Evolutionary conservation across 2,797 vertebrate genomes (phyloP), one percentile per base, ranked within the genome.

Genomic region (Tauraco hartlaubi): DNA sequence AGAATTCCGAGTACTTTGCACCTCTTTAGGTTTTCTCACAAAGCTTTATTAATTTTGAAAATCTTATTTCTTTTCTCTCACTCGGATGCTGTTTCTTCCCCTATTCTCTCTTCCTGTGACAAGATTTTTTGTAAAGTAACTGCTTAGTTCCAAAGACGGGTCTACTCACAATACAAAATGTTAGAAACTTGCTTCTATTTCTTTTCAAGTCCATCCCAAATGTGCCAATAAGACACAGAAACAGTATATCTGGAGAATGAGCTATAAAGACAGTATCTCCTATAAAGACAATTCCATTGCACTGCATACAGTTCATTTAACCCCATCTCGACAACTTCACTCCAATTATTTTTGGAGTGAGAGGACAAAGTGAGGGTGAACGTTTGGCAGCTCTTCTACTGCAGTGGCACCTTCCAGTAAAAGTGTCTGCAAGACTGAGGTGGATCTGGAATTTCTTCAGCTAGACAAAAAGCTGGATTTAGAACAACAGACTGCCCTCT

Each of bases 1-100:
- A 87, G 75, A 92, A 92, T 93, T 94, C 85, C 75, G 93, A 94
- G 71, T 46, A 75, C 37, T 92, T 81, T 61, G 43, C 15, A 54
- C 85, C 33, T 74, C 77, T 86, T 11, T 16, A 69, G 35, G 11
- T 85, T 87, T 92, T 74, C 49, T 79, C 55, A 76, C 52, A 67
- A 63, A 87, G 37, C 41, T 44, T 16, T 67, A 62, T 48, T 39
- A n/a, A 68, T 83, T 91, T 80, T 31, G 31, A 80, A 91, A 88
- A 81, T 63, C 4, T 4, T 21, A 11, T 59, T 77, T 74, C 41
- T 87, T 55, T 20, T 48, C 43, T 72, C 39, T 74, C 33, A 15
- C 16, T 71, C n/a, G 51, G 39, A 64, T 31, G 23, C 17, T 54
- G n/a, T 39, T 93, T 77, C 43, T 68, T 68, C 46, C 39, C 17